Conservation (phyloP, 1,140 invertebrate species). For the Ostrea edulis region DNA sequence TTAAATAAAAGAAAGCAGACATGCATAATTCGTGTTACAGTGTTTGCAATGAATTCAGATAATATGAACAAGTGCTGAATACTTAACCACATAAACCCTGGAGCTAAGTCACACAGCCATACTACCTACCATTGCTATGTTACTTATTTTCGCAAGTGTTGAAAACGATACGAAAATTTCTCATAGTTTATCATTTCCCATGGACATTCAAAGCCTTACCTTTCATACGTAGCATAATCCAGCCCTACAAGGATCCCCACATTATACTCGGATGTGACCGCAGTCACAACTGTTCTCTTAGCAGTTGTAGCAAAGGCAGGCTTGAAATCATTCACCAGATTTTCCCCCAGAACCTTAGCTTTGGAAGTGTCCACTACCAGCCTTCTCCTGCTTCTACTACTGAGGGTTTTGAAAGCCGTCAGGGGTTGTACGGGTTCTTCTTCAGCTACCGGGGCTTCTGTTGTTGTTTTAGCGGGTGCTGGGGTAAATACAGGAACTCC, state of each 20-base stretch:
- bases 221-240: constrained; percentile 26
- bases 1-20: background rate
- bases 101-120: no score
- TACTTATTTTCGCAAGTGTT: no score
- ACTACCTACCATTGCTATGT: no score
- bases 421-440: background rate
- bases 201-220: background rate
- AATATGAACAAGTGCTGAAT: no score
- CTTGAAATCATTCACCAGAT: background rate
- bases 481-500: background rate
- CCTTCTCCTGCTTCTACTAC: background rate
- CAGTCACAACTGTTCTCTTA: background rate
- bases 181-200: no score
- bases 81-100: no score
- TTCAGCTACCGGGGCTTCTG: background rate
- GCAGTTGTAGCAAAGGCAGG: background rate
- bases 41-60: no score
- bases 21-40: no score
- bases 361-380: background rate
- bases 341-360: background rate
- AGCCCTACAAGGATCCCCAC: background rate
- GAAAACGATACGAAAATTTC: no score
- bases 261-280: background rate
- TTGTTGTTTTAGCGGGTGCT: background rate
- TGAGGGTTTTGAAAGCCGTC: background rate